Conservation (phyloP, 2,113 vertebrate species). For the Campylomormyrus numenius region DNA sequence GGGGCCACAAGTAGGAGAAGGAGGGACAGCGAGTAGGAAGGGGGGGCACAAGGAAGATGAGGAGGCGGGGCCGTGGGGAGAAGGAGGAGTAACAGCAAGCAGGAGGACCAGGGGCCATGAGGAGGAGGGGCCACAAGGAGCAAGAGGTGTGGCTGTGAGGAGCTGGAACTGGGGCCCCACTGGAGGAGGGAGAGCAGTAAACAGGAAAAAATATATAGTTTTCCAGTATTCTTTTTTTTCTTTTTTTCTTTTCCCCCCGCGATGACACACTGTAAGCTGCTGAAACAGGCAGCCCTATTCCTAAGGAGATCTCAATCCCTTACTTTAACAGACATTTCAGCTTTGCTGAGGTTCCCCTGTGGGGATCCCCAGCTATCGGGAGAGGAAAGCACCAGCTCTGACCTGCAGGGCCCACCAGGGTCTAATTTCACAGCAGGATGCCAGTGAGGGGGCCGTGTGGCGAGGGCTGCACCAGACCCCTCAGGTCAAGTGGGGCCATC, state of each 20-base stretch:
- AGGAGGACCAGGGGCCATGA: too few species aligned
- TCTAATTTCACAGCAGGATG: constrained; percentile 24
- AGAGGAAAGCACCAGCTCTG: constrained; percentile 31
- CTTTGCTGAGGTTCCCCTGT: background rate
- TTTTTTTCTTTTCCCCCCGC: background rate
- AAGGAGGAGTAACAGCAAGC: background rate
- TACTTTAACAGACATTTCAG: background rate
- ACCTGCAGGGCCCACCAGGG: constrained; percentile 59
- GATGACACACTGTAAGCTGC: background rate
- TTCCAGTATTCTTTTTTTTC: background rate
- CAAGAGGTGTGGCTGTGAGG: too few species aligned
- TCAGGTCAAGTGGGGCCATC: background rate
- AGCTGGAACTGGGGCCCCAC: too few species aligned
- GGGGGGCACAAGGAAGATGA: background rate
- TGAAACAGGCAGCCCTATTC: background rate
- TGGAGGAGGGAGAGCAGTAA: background rate
- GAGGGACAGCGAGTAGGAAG: too few species aligned
- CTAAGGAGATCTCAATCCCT: background rate
- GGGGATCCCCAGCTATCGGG: background rate
- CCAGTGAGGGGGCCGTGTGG: constrained; percentile 17
- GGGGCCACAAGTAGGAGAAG: background rate
- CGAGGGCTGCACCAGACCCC: constrained; percentile 18
- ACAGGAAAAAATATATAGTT: background rate
- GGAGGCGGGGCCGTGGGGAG: background rate
- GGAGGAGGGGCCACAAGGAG: too few species aligned